Evolutionary conservation across 2,888 invertebrate genomes (phyloP).

Genomic region (Ischnus inquisitorius): DNA sequence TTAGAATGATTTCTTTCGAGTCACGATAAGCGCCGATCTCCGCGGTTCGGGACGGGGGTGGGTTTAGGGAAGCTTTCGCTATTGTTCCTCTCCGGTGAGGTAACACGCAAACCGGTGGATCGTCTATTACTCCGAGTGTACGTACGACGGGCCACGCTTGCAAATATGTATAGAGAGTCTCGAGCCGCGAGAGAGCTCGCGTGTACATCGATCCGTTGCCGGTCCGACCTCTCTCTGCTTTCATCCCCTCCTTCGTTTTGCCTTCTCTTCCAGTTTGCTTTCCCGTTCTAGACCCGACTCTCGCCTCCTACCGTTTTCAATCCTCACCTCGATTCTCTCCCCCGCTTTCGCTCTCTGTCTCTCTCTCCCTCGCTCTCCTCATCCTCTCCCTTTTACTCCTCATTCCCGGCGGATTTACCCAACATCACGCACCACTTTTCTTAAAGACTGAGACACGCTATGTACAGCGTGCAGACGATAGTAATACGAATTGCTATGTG

Average conservation of each 20-base stretch:
- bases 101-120: conserved; percentile 63
- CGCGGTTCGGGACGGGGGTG: conserved; percentile 13
- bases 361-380: conserved; percentile 44
- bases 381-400: conserved; percentile 56
- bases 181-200: conserved; percentile 71
- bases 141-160: conserved; percentile 54
- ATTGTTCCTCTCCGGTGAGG: conserved; percentile 42
- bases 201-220: conserved; percentile 77
- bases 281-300: conserved; percentile 34
- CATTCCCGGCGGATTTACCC: conserved; percentile 68
- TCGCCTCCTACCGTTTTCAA: conserved; percentile 65
- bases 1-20: conserved; percentile 68
- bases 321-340: conserved; percentile 67
- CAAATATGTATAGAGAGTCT: conserved; percentile 66
- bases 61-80: conserved; percentile 36
- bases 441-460: conserved; percentile 76
- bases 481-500: conserved; percentile 74
- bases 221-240: conserved; percentile 68
- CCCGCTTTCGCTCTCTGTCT: conserved; percentile 41
- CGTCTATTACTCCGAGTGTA: conserved; percentile 55
- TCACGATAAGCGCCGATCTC: conserved; percentile 64
- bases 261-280: conserved; percentile 23
- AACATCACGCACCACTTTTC: conserved; percentile 76
- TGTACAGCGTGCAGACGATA: conserved; percentile 73
- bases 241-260: conserved; percentile 29